phyloP scores from a whole-genome alignment of 2,888 invertebrate genomes.

The Microctonus brassicae region DNA sequence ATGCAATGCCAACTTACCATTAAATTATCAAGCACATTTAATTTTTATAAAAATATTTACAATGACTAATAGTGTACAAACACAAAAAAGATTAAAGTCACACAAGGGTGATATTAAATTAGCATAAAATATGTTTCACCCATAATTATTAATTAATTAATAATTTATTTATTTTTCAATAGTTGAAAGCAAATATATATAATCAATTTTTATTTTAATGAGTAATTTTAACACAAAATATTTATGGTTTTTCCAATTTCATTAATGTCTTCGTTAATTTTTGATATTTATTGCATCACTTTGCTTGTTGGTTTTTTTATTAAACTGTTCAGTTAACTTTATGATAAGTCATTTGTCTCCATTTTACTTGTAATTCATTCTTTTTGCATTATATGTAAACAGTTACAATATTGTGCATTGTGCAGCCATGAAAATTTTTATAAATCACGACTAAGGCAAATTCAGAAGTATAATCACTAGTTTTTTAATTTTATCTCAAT shows the following conservation, averaged over 20 bases:
- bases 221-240: not conserved
- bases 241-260: not conserved
- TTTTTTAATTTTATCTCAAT: not conserved
- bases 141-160: slow-evolving; percentile 10
- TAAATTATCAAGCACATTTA: not conserved
- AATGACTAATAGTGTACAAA: slow-evolving; percentile 13
- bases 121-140: slow-evolving; percentile 26
- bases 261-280: not conserved
- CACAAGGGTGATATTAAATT: not conserved
- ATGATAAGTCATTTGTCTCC: not conserved
- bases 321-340: not conserved
- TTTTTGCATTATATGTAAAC: no score
- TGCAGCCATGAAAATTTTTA: not conserved
- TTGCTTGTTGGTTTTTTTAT: not conserved
- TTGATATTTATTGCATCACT: not conserved
- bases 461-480: not conserved
- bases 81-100: not conserved
- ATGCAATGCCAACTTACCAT: not conserved
- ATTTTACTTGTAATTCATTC: not conserved
- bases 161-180: not conserved
- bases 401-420: not conserved
- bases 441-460: not conserved
- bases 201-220: not conserved
- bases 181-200: not conserved
- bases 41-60: not conserved